Evolutionary conservation across 2,888 invertebrate genomes (phyloP), one percentile per base, ranked within the genome.

Genomic region (Sialis lutaria): DNA sequence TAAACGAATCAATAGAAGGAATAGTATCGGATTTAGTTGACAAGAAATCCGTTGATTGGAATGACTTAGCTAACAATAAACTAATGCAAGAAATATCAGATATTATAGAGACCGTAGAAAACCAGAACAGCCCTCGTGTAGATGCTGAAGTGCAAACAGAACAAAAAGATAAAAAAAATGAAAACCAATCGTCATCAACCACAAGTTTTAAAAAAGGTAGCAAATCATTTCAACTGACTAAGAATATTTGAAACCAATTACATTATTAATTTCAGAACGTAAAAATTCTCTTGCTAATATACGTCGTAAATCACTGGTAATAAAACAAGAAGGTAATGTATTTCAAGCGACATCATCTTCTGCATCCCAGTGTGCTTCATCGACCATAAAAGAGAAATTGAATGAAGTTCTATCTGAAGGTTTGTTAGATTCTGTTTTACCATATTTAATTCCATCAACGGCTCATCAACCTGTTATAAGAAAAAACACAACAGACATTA

Each of bases 381-480:
- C 45, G 4, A 45, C 56, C 7, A 51, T 65, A 47, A 62, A 56
- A 54, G 53, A 47, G 32, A 61, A 55, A 56, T 53, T 63, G 40
- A 59, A 55, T 51, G 64, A 85, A 67, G 76, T 87, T 1, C 71
- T 89, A 51, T 79, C 82, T 43, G 88, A 88, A 66, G 88, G 88
- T 8, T 72, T 89, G 50, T 63, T 88, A 44, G 89, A 89, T 64
- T 85, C 87, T 0, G 80, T 89, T 48, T 63, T 88, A 43, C 83
- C 88, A 0, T 85, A 85, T 57, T 70, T 88, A 53, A 69, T 80
- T 9, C 74, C 77, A 1, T 51, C 61, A 22, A 61, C 71, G 51
- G 58, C 70, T 52, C 74, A 74, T 46, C 67, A 70, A 41, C 72
- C 75, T 10, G 64, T 71, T 12, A 73, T 75, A 31, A 75, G 73